These are phyloP conservation scores for Torymus aiolomorphi DNA, from an alignment of 2,888 invertebrate species.

Conservation along the genomic window DNA sequence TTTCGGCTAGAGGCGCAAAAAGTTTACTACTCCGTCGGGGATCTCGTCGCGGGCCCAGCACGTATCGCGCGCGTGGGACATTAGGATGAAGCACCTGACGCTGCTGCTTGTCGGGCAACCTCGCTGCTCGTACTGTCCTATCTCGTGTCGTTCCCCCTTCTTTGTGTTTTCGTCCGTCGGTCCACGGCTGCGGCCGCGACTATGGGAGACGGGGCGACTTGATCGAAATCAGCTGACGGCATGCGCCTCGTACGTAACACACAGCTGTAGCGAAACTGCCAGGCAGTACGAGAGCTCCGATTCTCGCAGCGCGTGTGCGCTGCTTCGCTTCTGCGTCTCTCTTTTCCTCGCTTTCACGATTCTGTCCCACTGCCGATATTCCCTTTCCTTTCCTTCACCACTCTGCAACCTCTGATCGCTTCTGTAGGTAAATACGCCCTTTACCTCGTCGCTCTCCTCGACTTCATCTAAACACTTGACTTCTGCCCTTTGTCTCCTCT, in stretches of 20 bases:
- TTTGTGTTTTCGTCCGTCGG: constrained; percentile 29
- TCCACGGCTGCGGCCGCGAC: not conserved
- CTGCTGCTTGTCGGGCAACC: too few relatives aligned
- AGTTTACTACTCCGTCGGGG: constrained; percentile 16
- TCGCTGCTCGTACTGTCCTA: too few relatives aligned
- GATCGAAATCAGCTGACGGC: constrained; percentile 55
- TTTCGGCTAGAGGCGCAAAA: constrained; percentile 36
- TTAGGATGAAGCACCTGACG: constrained; percentile 29
- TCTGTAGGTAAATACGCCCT: too few relatives aligned
- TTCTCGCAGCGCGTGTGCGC: not conserved
- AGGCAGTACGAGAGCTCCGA: not conserved
- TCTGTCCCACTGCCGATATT: not conserved
- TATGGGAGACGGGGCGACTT: constrained; percentile 12
- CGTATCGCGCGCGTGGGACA: constrained; percentile 48
- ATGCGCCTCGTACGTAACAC: not conserved
- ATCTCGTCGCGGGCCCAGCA: constrained; percentile 33
- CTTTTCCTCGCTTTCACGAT: not conserved
- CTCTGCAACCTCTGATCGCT: not conserved
- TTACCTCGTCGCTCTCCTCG: too few relatives aligned
- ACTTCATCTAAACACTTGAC: too few relatives aligned
- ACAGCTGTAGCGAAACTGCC: not conserved
- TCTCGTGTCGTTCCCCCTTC: constrained; percentile 8
- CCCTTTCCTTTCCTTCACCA: not conserved
- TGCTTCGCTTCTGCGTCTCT: not conserved
- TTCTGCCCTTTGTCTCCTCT: constrained; percentile 2